These are phyloP conservation scores for Xestia rhomboidea DNA, from an alignment of 2,888 invertebrate genomes.

Conservation along the genomic window DNA sequence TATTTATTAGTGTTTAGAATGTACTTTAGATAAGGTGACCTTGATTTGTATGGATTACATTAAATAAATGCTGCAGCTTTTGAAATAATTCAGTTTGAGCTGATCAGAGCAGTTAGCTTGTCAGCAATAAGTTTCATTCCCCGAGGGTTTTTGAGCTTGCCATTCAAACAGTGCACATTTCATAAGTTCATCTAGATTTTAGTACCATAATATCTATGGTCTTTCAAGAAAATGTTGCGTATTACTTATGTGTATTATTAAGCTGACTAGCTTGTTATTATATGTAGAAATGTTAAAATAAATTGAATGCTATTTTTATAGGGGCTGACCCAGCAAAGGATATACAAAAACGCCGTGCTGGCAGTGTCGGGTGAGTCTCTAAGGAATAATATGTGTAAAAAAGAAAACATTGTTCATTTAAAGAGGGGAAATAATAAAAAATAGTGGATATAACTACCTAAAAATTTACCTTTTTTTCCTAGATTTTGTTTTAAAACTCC, in stretches of 20 bases:
- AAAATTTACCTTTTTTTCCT: too few relatives aligned
- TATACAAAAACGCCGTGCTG: constrained; percentile 94
- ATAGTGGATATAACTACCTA: too few relatives aligned
- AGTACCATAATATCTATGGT: neutral
- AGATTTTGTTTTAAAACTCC: too few relatives aligned
- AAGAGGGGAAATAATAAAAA: too few relatives aligned
- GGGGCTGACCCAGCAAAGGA: constrained; percentile 95
- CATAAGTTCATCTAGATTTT: neutral
- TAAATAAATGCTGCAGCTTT: too few relatives aligned
- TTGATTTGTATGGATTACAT: neutral
- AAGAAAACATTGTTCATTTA: neutral
- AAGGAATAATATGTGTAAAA: neutral
- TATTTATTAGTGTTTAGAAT: neutral
- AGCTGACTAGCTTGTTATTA: neutral
- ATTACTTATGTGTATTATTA: neutral
- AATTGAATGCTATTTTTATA: constrained; percentile 79
- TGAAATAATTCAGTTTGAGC: neutral
- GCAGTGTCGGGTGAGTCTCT: constrained; percentile 94
- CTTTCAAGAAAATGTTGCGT: neutral
- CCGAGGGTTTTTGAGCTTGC: neutral
- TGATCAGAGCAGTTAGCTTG: neutral
- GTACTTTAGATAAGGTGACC: neutral
- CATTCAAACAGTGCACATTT: neutral
- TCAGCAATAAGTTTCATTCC: neutral
- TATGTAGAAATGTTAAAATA: constrained; percentile 2